Base-by-base conservation (phyloP, 2,797 vertebrate species). In the Rhinella marina region DNA sequence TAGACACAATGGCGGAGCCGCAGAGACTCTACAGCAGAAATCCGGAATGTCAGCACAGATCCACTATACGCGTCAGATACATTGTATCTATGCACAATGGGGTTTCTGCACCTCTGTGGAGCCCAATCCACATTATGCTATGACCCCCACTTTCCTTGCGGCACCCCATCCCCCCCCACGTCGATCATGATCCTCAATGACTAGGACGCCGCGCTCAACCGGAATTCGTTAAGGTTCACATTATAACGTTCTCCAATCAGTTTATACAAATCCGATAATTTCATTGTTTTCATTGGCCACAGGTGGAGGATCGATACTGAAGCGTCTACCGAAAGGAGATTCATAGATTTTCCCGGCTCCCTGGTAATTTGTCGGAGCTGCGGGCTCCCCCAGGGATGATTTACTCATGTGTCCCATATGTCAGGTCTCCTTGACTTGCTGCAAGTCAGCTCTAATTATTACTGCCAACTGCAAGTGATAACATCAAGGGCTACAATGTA, bases 261-360 rank as follows among this genome's bases (percentile, higher is more conserved):
- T 50, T 81, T 84, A 85, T 80, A 88, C 82, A 81, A 88, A 88
- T 85, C 29, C 27, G 25, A 84, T 84, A 50, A 73, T 84, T 89
- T 66, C 27, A 41, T 76, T 23, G 23, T 29, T 29, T 68, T 76
- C 41, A 88, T 76, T 82, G 70, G 78, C 54, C 52, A 27, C 17
- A 27, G 52, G 52, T 25, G 29, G 21, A 56, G 9, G 66, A 86
- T 86, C 87, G 56, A 88, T 88, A 77, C 68, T 19, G 64, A 86
- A 82, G 68, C 78, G 32, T 68, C 87, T 86, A 32, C 48, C n/a
- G 50, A 88, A 86, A 86, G 87, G 70, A 68, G 73, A 89, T 29
- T 27, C 70, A 86, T 89, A 73, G 84, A 89, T 86, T 89, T 82
- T 70, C 84, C 61, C 27, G 29, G 27, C 86, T 64, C 19, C n/a